phyloP scores from a whole-genome alignment of 2,888 invertebrate genomes.

The Macaria liturata region DNA sequence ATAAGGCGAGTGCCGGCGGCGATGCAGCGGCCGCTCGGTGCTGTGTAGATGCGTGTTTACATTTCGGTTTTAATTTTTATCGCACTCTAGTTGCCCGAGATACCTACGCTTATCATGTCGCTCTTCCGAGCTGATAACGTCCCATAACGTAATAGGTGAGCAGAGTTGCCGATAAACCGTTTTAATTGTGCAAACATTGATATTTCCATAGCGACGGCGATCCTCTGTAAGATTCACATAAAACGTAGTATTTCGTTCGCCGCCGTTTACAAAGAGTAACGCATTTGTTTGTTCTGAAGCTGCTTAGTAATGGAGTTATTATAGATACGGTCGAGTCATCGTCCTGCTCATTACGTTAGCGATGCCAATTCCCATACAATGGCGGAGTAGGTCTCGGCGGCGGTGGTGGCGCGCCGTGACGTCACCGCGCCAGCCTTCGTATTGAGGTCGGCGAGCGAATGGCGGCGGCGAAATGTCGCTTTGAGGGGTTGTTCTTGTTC shows the following conservation, averaged over 20 bases:
- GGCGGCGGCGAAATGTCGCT: conserved; percentile 71
- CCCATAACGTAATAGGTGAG: conserved; percentile 57
- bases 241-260: too few relatives aligned
- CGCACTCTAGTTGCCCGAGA: conserved; percentile 62
- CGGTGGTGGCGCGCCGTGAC: conserved; percentile 61
- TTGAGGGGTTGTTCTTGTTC: conserved; percentile 62
- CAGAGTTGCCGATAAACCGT: conserved; percentile 53
- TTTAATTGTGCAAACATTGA: conserved; percentile 40
- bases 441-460: conserved; percentile 76
- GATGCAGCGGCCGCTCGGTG: conserved; percentile 43
- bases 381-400: conserved; percentile 47
- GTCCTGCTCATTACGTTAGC: conserved; percentile 68
- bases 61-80: conserved; percentile 69
- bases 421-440: conserved; percentile 76
- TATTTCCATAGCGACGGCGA: conserved; percentile 16
- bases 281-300: not conserved
- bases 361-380: conserved; percentile 72
- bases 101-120: conserved; percentile 67
- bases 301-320: conserved; percentile 8
- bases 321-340: conserved; percentile 53
- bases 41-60: conserved; percentile 53
- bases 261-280: too few relatives aligned
- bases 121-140: conserved; percentile 63
- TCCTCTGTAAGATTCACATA: too few relatives aligned
- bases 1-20: conserved; percentile 44